Base-by-base conservation (phyloP, 1,140 invertebrate genomes). In the Trachymyrmex cornetzi region DNA sequence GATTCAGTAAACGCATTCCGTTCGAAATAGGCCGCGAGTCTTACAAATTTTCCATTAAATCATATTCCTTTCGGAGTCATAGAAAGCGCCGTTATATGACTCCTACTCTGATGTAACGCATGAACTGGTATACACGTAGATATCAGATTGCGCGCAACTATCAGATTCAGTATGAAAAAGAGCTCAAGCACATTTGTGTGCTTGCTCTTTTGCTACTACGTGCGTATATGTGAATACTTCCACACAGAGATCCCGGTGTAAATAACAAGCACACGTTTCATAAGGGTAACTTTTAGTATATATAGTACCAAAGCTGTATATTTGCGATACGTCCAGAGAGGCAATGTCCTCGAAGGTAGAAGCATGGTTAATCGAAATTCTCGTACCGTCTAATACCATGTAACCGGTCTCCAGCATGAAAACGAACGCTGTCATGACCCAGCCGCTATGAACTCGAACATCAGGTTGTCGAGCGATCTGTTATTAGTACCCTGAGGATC, bases 291-390 rank as follows among this genome's bases (percentile, higher is more conserved):
- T 89, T 86, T 85, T 75, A 74, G 59, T 55, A 86, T 48, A 53
- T 48, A 61, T 22, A 71, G 87, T 50, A 86, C 27, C 61, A 53
- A 64, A 81, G 3, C 24, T 19, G 48, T 27, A 64, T 63, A 84
- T 89, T 89, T 89, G 14, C 22, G 63, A 69, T 16, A 27, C 30
- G 38, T 19, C 22, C 53, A 30, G 19, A 34, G 57, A 48, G 50
- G 19, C 34, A 75, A 34, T 63, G 53, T 34, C 34, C 55, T 22
- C 88, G 85, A 89, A 44, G 38, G 38, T 44, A 44, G 48, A 16
- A 90, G 85, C 67, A 77, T 61, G 87, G 79, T 87, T 90, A 90
- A 90, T 90, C 85, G 79, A 89, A 87, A 67, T 88, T 90, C 87
- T 57, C 27, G 50, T 88, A 63, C 59, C 77, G 61, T 87, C 88